A percentile compares a stretch with the other conserved stretches of the same genome.
Conservation (phyloP, 2,113 vertebrate genomes). For the Trematocara marginatum region DNA sequence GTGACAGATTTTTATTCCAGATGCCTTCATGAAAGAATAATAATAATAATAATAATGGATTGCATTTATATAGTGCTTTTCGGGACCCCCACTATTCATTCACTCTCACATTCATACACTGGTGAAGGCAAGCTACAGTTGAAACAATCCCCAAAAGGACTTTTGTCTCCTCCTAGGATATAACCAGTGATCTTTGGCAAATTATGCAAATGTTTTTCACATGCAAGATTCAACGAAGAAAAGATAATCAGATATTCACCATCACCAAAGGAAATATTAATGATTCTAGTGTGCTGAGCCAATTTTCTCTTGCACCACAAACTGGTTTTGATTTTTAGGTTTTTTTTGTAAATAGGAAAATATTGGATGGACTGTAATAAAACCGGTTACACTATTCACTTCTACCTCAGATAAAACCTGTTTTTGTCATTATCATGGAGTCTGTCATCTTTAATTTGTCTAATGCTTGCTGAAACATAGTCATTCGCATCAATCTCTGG, state of each 20-base stretch:
- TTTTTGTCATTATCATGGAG: neutral
- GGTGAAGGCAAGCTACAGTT: too few species aligned
- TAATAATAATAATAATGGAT: too few species aligned
- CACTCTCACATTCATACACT: too few species aligned
- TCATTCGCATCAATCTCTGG: neutral
- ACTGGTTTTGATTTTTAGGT: neutral
- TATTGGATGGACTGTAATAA: neutral
- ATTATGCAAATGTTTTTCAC: neutral
- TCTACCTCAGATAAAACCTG: neutral
- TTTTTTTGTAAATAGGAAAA: neutral
- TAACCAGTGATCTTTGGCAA: neutral
- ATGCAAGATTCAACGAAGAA: neutral
- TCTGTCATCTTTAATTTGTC: neutral
- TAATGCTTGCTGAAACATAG: neutral
- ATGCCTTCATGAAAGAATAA: neutral
- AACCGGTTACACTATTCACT: fast-evolving
- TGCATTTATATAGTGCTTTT: too few species aligned
- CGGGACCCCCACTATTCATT: too few species aligned
- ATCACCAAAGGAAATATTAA: fast-evolving
- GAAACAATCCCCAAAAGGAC: neutral
- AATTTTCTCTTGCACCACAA: neutral
- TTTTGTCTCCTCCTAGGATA: neutral
- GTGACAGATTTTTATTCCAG: neutral
- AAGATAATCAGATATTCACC: neutral
- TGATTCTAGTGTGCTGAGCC: neutral